These are phyloP conservation scores for Sisor rabdophorus DNA, from an alignment of 2,113 vertebrate species.

Conservation along the genomic window DNA sequence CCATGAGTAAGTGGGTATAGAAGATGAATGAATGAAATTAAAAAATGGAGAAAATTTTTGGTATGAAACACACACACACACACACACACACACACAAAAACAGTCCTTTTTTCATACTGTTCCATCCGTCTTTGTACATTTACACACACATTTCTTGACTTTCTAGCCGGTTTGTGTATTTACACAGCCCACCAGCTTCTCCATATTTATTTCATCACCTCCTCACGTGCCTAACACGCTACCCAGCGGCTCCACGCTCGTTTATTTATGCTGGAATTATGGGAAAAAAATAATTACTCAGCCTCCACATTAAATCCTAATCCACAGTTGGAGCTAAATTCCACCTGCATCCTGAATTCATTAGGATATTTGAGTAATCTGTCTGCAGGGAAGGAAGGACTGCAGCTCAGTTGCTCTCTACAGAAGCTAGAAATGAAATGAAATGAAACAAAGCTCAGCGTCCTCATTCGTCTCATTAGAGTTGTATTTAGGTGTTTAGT, in stretches of 20 bases:
- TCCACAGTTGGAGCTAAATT: slow-evolving; percentile 18
- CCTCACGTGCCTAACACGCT: slow-evolving; percentile 6
- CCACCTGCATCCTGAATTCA: slow-evolving; percentile 29
- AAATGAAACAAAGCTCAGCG: not conserved
- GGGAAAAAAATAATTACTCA: slow-evolving; percentile 31
- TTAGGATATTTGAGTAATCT: slow-evolving; percentile 21
- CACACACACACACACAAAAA: not conserved
- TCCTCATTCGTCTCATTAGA: not conserved
- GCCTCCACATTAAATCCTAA: slow-evolving; percentile 27
- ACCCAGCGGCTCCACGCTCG: not conserved
- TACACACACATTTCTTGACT: not conserved
- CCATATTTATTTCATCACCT: slow-evolving; percentile 3
- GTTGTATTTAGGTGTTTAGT: not conserved
- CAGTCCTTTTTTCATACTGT: not conserved
- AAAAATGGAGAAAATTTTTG: no score
- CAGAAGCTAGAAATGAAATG: not conserved
- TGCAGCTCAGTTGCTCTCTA: not conserved
- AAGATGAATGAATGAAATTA: no score
- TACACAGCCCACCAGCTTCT: not conserved
- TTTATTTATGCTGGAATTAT: not conserved
- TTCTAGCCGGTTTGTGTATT: not conserved
- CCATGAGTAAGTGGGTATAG: no score
- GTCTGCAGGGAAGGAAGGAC: slow-evolving; percentile 20
- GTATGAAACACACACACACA: no score
- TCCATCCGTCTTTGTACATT: not conserved